These are phyloP conservation scores for Syritta pipiens DNA, from an alignment of 2,888 invertebrate genomes.

Conservation along the genomic window DNA sequence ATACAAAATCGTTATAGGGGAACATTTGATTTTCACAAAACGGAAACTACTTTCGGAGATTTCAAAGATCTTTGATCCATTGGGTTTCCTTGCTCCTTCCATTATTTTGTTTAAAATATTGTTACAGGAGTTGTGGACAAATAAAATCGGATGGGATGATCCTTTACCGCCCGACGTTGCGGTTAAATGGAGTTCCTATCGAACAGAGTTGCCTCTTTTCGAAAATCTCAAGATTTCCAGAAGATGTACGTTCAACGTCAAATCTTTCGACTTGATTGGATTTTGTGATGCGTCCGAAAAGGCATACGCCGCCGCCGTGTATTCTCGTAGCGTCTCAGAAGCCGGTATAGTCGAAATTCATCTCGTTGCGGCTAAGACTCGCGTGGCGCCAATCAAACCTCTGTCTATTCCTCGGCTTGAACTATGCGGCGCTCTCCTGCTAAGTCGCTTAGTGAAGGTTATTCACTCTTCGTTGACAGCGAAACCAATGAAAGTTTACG, in stretches of 20 bases:
- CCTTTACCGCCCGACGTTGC: background rate
- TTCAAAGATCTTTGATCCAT: background rate
- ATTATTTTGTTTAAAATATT: slow-evolving; percentile 12
- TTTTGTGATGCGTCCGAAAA: slow-evolving; percentile 3
- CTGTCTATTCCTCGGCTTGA: slow-evolving; percentile 39
- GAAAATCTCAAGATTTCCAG: background rate
- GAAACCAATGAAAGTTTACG: slow-evolving; percentile 20
- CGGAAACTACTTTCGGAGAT: slow-evolving; percentile 14
- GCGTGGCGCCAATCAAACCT: slow-evolving; percentile 37
- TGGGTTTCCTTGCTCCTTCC: slow-evolving; percentile 1
- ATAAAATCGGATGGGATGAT: background rate
- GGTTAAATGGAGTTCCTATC: background rate
- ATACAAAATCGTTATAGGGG: slow-evolving; percentile 5
- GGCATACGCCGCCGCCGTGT: too few species aligned
- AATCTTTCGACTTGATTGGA: slow-evolving; percentile 9
- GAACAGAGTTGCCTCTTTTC: background rate
- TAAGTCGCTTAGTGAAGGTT: slow-evolving; percentile 6
- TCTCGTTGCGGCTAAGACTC: slow-evolving; percentile 3
- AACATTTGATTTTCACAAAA: slow-evolving; percentile 1
- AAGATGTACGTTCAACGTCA: background rate
- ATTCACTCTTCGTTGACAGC: slow-evolving; percentile 1
- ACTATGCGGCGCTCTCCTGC: slow-evolving; percentile 35
- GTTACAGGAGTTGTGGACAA: slow-evolving; percentile 1
- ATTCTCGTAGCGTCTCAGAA: slow-evolving; percentile 3
- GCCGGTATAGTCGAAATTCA: background rate